Evolutionary conservation across 2,113 vertebrate genomes (phyloP), one percentile per base, ranked within the genome.

Genomic region (Periophthalmus modestus): DNA sequence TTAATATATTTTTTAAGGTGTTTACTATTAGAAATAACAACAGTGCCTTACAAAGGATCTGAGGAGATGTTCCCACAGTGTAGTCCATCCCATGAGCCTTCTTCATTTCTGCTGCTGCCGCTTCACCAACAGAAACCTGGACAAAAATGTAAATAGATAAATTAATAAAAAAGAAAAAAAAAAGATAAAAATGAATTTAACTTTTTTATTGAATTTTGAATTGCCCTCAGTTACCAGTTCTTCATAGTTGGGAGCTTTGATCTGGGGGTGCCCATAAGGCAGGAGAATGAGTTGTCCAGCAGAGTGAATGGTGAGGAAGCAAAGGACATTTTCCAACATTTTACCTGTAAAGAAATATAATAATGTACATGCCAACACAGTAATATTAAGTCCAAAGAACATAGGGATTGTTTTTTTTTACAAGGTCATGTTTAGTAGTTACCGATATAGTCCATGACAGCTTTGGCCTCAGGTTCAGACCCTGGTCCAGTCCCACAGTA

Each of bases 261-360:
- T 50, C 59, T 81, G 77, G 24, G 93, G 91, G 55, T 90, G 93
- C 7, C 94, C 93, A 0, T 95, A 94, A 0, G 93, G 93, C 0
- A 75, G 79, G 59, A 95, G 92, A 48, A 94, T 91, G 59, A 91
- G 73, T 69, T 95, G 93, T 7, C 94, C 91, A 0, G 92, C 89
- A 11, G 92, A 95, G 19, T 94, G 92, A 3, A 94, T 89, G 62
- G 94, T 93, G 79, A 95, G 89, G 77, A 86, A 95, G 73, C 92
- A 94, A 15, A 92, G 12, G 65, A 92, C 87, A 34, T 91, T 78
- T 1, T 66, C 75, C 63, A 82, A 85, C 62, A 76, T 89, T 48
- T 5, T 74, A 66, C 88, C 61, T 5, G 36, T 0, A 70, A 0
- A 16, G 62, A 69, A 23, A 59, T 4, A 28, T 13, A 24, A 58